Conservation (phyloP, 2,113 vertebrate genomes). For the Acrocephalus arundinaceus region DNA sequence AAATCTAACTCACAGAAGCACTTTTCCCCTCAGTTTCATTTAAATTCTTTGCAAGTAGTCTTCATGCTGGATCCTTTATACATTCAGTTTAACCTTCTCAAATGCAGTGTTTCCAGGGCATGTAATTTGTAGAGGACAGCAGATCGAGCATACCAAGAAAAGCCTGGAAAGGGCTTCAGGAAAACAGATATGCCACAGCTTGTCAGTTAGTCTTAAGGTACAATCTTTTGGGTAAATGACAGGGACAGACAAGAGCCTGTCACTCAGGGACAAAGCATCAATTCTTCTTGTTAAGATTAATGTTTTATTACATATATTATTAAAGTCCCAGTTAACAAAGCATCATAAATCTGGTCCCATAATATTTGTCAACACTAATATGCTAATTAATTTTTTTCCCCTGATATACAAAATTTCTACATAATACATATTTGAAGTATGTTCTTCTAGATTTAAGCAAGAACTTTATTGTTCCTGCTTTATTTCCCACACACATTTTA, state of each 20-base stretch:
- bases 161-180: not conserved
- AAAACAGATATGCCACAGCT: not conserved
- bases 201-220: not conserved
- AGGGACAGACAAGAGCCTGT: not conserved
- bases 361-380: not conserved
- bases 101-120: not conserved
- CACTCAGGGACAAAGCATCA: not conserved
- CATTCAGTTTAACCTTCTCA: not conserved
- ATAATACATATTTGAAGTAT: not conserved
- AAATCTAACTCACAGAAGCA: not conserved
- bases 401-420: not conserved
- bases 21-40: not conserved
- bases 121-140: not conserved
- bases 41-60: not conserved
- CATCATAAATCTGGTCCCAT: not conserved
- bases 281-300: not conserved
- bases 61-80: not conserved
- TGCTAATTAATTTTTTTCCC: not conserved
- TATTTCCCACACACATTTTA: not conserved
- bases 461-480: not conserved
- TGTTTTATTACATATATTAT: not conserved
- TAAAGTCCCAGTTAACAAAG: not conserved
- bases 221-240: not conserved
- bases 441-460: not conserved
- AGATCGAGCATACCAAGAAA: accelerated